Evolutionary conservation across 2,888 invertebrate species (phyloP).

Genomic region (Tromatobia lineatoria): DNA sequence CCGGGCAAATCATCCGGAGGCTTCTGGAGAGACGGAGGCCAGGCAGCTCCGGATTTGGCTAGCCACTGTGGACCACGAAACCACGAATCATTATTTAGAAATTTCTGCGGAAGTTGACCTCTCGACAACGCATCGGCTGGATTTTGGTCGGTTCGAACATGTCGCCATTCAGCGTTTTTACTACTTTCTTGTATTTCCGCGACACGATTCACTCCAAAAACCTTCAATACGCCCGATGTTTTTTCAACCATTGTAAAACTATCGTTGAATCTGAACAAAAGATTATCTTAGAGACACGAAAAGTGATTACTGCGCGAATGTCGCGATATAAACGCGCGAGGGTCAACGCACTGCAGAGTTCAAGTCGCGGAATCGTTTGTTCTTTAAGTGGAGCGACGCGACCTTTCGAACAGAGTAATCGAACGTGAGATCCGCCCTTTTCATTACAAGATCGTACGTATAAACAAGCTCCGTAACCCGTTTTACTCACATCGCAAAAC

Average conservation of each 20-base stretch:
- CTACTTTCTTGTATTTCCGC: constrained; percentile 69
- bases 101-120: constrained; percentile 39
- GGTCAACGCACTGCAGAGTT: constrained; percentile 72
- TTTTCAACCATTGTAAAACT: constrained; percentile 70
- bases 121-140: constrained; percentile 53
- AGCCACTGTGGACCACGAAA: constrained; percentile 47
- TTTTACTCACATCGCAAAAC: constrained; percentile 70
- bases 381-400: constrained; percentile 75
- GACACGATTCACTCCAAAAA: constrained; percentile 72
- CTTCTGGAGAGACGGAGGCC: background rate
- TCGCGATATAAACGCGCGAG: constrained; percentile 61
- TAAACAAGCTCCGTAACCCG: too few relatives aligned
- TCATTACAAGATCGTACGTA: too few relatives aligned
- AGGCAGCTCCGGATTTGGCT: background rate
- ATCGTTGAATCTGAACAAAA: constrained; percentile 74
- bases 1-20: background rate
- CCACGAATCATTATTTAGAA: constrained; percentile 40
- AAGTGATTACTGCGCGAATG: constrained; percentile 23
- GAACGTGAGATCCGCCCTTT: too few relatives aligned
- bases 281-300: constrained; percentile 20
- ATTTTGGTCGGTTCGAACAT: constrained; percentile 54
- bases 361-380: constrained; percentile 71
- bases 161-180: constrained; percentile 59
- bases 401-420: constrained; percentile 71
- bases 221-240: constrained; percentile 63